Conservation (phyloP, 2,797 vertebrate genomes). For the Coendou prehensilis region DNA sequence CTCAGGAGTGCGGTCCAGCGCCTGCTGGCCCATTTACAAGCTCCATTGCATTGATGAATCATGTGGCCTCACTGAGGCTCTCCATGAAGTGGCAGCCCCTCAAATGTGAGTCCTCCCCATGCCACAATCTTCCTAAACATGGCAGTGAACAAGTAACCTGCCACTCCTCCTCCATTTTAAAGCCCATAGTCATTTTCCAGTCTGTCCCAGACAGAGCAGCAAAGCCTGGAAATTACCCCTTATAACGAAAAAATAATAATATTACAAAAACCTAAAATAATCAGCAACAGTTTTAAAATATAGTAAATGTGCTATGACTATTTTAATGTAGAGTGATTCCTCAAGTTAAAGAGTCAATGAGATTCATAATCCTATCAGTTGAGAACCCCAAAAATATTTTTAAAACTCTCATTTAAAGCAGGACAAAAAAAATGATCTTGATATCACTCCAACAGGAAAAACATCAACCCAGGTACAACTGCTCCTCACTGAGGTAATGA, state of each 20-base stretch:
- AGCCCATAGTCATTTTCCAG: background rate
- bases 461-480: background rate
- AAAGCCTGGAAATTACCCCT: background rate
- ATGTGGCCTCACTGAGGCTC: background rate
- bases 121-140: background rate
- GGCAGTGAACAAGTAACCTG: background rate
- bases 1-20: background rate
- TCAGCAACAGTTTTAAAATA: constrained; percentile 12
- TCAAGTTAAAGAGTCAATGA: constrained; percentile 26
- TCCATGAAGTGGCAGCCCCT: background rate
- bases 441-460: constrained; percentile 24
- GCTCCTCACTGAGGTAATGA: background rate
- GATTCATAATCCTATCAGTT: constrained; percentile 37
- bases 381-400: background rate
- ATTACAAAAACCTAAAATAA: background rate
- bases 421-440: background rate
- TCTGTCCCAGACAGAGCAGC: background rate
- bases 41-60: background rate
- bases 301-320: constrained; percentile 21
- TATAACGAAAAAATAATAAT: background rate
- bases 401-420: background rate
- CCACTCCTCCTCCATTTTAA: background rate
- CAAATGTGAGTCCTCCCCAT: background rate
- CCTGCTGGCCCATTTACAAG: background rate
- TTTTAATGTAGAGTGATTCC: constrained; percentile 32